Percentiles rank a stretch among this genome's conserved stretches.
Conservation (phyloP, 2,113 vertebrate genomes). For the Scytalopus superciliaris region DNA sequence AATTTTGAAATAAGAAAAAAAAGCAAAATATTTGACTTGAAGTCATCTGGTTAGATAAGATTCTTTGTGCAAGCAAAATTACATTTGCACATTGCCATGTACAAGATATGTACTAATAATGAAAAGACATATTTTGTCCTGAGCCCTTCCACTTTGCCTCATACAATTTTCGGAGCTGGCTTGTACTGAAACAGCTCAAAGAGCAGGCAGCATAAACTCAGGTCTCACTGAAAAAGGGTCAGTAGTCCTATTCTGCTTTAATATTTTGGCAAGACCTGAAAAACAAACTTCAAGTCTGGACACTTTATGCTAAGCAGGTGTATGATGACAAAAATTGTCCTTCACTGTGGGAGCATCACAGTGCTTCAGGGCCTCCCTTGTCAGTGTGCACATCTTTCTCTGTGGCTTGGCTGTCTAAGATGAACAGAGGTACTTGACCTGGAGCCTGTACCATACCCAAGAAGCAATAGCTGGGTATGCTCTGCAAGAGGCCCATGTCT, state of each 20-base stretch:
- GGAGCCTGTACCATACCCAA: neutral
- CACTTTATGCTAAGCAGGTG: neutral
- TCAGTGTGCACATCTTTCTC: neutral
- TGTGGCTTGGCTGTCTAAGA: neutral
- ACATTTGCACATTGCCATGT: neutral
- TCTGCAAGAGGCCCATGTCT: neutral
- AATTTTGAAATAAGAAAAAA: neutral
- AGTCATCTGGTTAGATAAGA: neutral
- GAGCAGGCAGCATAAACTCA: neutral
- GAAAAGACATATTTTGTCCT: neutral
- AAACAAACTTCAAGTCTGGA: neutral
- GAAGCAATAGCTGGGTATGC: neutral
- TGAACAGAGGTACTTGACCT: neutral
- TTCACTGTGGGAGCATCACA: neutral
- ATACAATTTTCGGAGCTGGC: neutral
- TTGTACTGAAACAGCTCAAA: neutral
- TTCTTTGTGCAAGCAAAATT: neutral
- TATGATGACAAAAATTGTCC: accelerated
- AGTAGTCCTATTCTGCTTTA: neutral
- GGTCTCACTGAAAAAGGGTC: neutral
- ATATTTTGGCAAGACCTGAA: neutral
- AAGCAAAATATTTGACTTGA: neutral
- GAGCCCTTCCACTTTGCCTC: neutral
- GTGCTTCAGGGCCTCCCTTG: neutral
- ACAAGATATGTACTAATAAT: neutral